Conservation (phyloP, 2,113 vertebrate species). For the Tachysurus fulvidraco region DNA sequence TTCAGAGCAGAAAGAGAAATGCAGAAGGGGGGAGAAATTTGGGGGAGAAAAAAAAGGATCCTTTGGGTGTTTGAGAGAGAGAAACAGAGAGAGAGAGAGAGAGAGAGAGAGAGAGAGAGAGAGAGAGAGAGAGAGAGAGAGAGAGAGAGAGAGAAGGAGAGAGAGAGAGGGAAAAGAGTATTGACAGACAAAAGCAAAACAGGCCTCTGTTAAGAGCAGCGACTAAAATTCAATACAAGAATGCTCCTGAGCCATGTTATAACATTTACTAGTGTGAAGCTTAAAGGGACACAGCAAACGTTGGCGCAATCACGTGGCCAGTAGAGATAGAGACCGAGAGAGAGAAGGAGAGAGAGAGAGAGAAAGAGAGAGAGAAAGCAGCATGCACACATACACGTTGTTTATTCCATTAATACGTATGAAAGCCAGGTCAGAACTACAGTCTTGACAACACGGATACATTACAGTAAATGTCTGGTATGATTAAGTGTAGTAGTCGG, state of each 20-base stretch:
- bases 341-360: too few species aligned
- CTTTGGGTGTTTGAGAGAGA: background rate
- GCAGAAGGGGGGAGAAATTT: background rate
- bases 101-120: too few species aligned
- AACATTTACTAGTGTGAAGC: background rate
- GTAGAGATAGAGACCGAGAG: too few species aligned
- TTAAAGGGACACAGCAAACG: slow-evolving; percentile 1
- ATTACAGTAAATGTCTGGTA: background rate
- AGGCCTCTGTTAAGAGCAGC: slow-evolving; percentile 11
- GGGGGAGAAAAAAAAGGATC: background rate
- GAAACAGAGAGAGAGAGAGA: background rate
- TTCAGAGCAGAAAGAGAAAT: slow-evolving; percentile 35
- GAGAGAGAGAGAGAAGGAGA: slow-evolving; percentile 2
- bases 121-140: too few species aligned
- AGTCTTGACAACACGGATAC: background rate
- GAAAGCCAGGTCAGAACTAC: background rate
- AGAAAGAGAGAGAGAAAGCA: background rate
- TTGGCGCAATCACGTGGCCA: background rate
- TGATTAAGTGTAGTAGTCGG: background rate
- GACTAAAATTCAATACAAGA: background rate
- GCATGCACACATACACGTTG: background rate
- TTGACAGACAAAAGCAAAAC: slow-evolving; percentile 15
- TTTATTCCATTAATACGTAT: background rate
- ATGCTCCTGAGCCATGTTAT: background rate
- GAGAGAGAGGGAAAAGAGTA: background rate